A percentile compares a stretch with the other conserved stretches of the same genome.
phyloP scores from a whole-genome alignment of 2,113 vertebrate species.

The Entelurus aequoreus region DNA sequence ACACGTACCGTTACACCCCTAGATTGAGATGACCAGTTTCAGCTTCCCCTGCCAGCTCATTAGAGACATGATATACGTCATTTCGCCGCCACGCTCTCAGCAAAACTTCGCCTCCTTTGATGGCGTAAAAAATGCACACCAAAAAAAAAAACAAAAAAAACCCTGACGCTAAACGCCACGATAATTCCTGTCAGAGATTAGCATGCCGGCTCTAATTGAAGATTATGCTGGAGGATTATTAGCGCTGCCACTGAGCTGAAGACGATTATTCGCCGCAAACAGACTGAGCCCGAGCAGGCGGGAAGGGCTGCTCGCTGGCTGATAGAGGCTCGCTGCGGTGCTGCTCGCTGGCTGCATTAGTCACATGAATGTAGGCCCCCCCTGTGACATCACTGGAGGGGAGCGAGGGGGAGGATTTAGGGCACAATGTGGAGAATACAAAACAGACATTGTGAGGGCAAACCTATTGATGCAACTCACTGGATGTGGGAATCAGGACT shows the following conservation, averaged over 20 bases:
- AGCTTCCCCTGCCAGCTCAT: slow-evolving; percentile 20
- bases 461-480: too few relatives aligned
- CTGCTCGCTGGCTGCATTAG: slow-evolving; percentile 65
- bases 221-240: slow-evolving; percentile 77
- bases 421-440: slow-evolving; percentile 23
- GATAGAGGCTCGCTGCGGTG: slow-evolving; percentile 24
- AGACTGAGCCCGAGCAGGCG: slow-evolving; percentile 8
- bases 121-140: slow-evolving; percentile 28
- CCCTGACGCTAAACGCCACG: slow-evolving; percentile 39
- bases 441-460: slow-evolving; percentile 25
- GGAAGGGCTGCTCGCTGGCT: slow-evolving; percentile 16
- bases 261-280: slow-evolving; percentile 61
- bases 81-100: slow-evolving; percentile 49
- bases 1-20: too few relatives aligned
- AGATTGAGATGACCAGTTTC: too few relatives aligned
- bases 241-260: slow-evolving; percentile 69
- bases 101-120: slow-evolving; percentile 37
- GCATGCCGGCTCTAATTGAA: slow-evolving; percentile 69
- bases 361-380: slow-evolving; percentile 54
- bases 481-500: too few relatives aligned
- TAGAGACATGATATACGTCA: slow-evolving; percentile 56
- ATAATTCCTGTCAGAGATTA: slow-evolving; percentile 69
- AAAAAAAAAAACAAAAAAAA: slow-evolving; percentile 22
- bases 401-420: slow-evolving; percentile 6
- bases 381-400: slow-evolving; percentile 53